Conservation (phyloP, 2,113 vertebrate genomes). For the Polypterus bichir region DNA sequence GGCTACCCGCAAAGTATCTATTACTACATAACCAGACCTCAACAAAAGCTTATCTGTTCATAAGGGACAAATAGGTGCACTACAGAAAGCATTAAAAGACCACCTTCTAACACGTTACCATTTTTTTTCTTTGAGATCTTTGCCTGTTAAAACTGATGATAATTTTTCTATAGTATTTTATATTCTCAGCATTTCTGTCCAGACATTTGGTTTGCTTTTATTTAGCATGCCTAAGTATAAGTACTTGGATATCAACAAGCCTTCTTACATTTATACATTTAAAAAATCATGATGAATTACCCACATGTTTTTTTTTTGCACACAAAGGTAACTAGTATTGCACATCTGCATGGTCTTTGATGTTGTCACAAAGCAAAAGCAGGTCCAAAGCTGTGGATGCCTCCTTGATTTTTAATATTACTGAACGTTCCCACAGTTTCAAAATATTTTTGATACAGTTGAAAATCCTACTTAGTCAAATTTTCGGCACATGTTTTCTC, state of each 20-base stretch:
- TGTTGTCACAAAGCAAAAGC: constrained; percentile 4
- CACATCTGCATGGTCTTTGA: constrained; percentile 11
- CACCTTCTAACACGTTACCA: too few relatives aligned
- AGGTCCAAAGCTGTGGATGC: constrained; percentile 7
- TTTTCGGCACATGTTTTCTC: constrained; percentile 38
- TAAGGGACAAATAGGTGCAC: too few relatives aligned
- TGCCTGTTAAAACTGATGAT: too few relatives aligned
- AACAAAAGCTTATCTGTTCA: too few relatives aligned
- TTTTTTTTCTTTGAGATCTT: too few relatives aligned
- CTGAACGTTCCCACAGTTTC: constrained; percentile 12
- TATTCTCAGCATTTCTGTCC: too few relatives aligned
- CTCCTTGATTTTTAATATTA: constrained; percentile 13
- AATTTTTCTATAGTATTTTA: too few relatives aligned
- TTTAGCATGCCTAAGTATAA: not conserved
- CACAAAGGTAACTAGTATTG: not conserved
- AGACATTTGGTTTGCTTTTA: too few relatives aligned
- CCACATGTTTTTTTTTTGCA: not conserved
- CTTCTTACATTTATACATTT: not conserved
- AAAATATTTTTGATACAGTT: constrained; percentile 6
- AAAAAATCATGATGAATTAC: too few relatives aligned
- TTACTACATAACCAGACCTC: too few relatives aligned
- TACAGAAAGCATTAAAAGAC: too few relatives aligned
- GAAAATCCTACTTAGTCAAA: constrained; percentile 5
- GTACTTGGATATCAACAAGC: not conserved
- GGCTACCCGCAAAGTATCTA: too few relatives aligned